A percentile compares a stretch with the other conserved stretches of the same genome.
phyloP scores from a whole-genome alignment of 2,113 vertebrate genomes.

The Catharus minimus region DNA sequence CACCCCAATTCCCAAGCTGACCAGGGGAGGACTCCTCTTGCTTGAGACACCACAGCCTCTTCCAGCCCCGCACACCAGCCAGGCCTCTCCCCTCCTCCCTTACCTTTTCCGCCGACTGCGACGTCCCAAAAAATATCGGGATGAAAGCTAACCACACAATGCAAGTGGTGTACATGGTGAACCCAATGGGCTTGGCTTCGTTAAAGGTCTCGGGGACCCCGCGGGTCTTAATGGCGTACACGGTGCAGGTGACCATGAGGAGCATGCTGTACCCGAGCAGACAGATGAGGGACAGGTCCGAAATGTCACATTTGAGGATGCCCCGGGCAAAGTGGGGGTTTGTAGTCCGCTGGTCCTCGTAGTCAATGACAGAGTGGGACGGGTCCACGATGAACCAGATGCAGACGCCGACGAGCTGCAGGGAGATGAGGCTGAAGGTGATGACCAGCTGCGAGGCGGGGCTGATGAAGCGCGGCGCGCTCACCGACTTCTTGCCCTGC shows the following conservation, averaged over 20 bases:
- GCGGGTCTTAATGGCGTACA: constrained; percentile 95
- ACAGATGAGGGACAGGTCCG: constrained; percentile 96
- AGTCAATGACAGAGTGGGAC: constrained; percentile 93
- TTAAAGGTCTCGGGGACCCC: constrained; percentile 97
- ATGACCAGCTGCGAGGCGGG: constrained; percentile 94
- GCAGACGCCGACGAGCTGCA: constrained; percentile 93
- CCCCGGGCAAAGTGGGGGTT: constrained; percentile 88
- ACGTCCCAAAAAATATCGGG: constrained; percentile 96
- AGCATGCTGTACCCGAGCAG: constrained; percentile 97
- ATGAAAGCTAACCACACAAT: constrained; percentile 98
- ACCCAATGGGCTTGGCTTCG: constrained; percentile 96
- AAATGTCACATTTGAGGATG: constrained; percentile 90
- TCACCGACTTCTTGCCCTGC: constrained; percentile 95
- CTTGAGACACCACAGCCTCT: background rate
- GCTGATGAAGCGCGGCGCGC: constrained; percentile 91
- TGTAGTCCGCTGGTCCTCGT: constrained; percentile 93
- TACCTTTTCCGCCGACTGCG: constrained; percentile 89
- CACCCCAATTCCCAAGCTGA: background rate
- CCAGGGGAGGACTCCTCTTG: background rate
- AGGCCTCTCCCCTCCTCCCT: background rate
- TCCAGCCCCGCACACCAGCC: background rate
- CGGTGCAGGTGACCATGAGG: constrained; percentile 97
- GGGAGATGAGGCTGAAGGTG: constrained; percentile 93
- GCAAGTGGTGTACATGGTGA: constrained; percentile 98
- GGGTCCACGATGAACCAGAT: constrained; percentile 96